phyloP scores from a whole-genome alignment of 2,113 vertebrate species.

The Pao palembangensis region DNA sequence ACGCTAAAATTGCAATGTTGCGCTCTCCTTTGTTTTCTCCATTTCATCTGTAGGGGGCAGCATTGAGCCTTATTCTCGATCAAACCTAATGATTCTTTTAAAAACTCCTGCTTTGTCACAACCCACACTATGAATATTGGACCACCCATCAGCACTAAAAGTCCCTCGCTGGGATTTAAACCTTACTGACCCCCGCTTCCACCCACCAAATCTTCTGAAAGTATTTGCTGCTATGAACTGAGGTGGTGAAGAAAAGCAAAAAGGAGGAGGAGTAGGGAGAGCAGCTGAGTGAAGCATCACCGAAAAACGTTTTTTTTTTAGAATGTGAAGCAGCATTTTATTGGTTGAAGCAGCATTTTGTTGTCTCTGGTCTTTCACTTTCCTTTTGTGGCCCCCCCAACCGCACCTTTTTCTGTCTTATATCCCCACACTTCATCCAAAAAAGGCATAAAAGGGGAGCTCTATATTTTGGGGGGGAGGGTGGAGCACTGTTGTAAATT shows the following conservation, averaged over 20 bases:
- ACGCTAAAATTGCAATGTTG: slow-evolving; percentile 15
- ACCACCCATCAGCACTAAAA: slow-evolving; percentile 79
- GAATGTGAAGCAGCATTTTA: slow-evolving; percentile 54
- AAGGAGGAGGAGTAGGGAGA: slow-evolving; percentile 12
- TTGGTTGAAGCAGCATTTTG: neutral
- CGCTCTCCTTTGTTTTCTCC: neutral
- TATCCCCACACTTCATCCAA: slow-evolving; percentile 70
- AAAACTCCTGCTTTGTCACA: slow-evolving; percentile 59
- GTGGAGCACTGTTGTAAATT: slow-evolving; percentile 77
- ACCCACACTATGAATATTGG: slow-evolving; percentile 42
- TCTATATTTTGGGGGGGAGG: slow-evolving; percentile 31
- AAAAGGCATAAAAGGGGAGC: slow-evolving; percentile 35
- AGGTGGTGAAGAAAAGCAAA: neutral
- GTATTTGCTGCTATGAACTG: neutral
- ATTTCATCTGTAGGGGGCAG: slow-evolving; percentile 60
- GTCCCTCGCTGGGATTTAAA: slow-evolving; percentile 65
- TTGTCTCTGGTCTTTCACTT: slow-evolving; percentile 25
- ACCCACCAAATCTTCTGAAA: slow-evolving; percentile 33
- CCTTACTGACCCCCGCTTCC: slow-evolving; percentile 28
- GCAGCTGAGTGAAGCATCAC: slow-evolving; percentile 44
- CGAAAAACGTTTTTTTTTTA: slow-evolving; percentile 51
- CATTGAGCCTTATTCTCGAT: slow-evolving; percentile 48
- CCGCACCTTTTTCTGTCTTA: slow-evolving; percentile 60
- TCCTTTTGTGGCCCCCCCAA: slow-evolving; percentile 49
- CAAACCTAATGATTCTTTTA: neutral